Evolutionary conservation across 2,797 vertebrate species (phyloP), one percentile per base, ranked within the genome.

Genomic region (Ciconia nigra): DNA sequence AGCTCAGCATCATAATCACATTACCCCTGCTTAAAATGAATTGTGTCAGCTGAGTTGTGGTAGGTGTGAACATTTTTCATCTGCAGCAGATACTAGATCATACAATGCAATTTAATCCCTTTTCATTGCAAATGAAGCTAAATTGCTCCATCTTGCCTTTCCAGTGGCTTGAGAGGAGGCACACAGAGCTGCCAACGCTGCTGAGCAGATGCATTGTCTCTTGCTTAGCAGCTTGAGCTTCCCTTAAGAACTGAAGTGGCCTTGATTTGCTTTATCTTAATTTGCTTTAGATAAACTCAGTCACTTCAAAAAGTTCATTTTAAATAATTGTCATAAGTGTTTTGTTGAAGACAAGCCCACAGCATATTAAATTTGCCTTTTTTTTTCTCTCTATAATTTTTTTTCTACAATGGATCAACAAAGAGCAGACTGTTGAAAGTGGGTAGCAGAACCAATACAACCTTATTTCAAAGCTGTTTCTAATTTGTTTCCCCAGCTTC

Each of bases 211-310:
- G 35, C 24, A 7, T 3, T 13, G 11, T 33, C 49, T 58, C 58
- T 82, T 67, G 13, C 18, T 59, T 65, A 61, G 33, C 61, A 83
- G 46, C 58, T 63, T 44, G 12, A 59, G 33, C 77, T 83, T 91
- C 65, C 65, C 89, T 93, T 21, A 69, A 90, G 83, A 83, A 55
- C 13, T 84, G 70, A 54, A 92, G 81, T 58, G 77, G 35, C 66
- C 58, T 94, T 79, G 67, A 70, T 93, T 87, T 93, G 39, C 86
- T 92, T 76, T 57, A 31, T 78, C 70, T 90, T 89, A 54, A 87
- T 95, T 94, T 94, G 42, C 33, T 87, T 70, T 82, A 81, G 78
- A 90, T 90, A 82, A 93, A 84, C 33, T 74, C 80, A 54, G 12
- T 65, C 46, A 28, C 80, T 92, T 77, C n/a, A 62, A 28, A 81